These are phyloP conservation scores for Hypotaenidia philippensis DNA, from an alignment of 2,797 vertebrate species.

Conservation along the genomic window DNA sequence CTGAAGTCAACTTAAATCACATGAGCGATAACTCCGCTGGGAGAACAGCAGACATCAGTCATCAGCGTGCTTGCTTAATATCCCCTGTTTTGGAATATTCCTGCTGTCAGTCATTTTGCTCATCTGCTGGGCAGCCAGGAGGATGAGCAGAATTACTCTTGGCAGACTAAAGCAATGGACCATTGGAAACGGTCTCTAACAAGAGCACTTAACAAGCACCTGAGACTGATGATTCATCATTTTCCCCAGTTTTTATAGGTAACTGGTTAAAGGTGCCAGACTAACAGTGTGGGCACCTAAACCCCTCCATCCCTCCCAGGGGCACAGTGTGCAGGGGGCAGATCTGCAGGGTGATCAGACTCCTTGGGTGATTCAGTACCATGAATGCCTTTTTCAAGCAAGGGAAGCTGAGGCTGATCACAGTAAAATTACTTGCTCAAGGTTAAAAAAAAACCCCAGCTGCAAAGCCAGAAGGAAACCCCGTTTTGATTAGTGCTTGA, in stretches of 20 bases:
- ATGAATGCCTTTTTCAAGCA: not conserved
- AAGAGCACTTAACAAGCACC: constrained; percentile 26
- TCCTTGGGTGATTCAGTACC: not conserved
- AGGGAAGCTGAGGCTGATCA: not conserved
- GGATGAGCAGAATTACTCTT: constrained; percentile 35
- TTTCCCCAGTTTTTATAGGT: not conserved
- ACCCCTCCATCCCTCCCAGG: not conserved
- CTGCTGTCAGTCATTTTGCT: constrained; percentile 58
- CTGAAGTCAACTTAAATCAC: constrained; percentile 52
- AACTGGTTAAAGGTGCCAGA: not conserved
- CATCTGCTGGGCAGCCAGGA: constrained; percentile 56
- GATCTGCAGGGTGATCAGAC: not conserved
- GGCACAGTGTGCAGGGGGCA: not conserved
- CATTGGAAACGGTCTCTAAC: constrained; percentile 39
- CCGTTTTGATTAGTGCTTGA: not conserved
- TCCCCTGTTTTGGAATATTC: constrained; percentile 56
- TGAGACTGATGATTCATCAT: constrained; percentile 28
- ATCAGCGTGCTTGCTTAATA: constrained; percentile 36
- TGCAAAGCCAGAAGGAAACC: not conserved
- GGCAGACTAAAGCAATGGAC: constrained; percentile 28
- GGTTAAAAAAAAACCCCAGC: not conserved
- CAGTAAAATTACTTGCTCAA: not conserved
- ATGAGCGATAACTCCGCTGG: constrained; percentile 23
- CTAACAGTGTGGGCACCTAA: not conserved
- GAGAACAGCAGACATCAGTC: constrained; percentile 58